Evolutionary conservation across 2,113 vertebrate species (phyloP), one percentile per base, ranked within the genome.

Genomic region (Motacilla tschutschensis): DNA sequence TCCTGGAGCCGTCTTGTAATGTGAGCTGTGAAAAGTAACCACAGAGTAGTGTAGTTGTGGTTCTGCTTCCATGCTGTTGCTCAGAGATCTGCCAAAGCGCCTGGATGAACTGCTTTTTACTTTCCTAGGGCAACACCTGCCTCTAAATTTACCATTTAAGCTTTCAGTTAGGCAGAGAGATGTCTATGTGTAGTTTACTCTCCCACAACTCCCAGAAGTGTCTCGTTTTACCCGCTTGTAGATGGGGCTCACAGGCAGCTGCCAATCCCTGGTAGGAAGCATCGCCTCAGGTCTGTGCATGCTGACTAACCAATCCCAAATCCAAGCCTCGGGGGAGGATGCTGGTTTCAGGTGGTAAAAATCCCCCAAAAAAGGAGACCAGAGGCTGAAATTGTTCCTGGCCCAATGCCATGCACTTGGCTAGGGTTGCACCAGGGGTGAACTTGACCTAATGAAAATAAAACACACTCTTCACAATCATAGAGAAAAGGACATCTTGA

Each of bases 81-180:
- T 67, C n/a, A 88, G 51, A 51, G 17, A 62, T 31, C 79, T 90
- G 79, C 66, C 73, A 93, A 36, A 89, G 85, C 7, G 9, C 72
- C 44, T 85, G 83, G 46, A 83, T 63, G 36, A 79, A 83, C 17
- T 1, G 3, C 43, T 87, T 85, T 59, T 70, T 67, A n/a, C 48
- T 91, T 90, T 89, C 63, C 67, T 85, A 87, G 36, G 19, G 24
- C 77, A 93, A 47, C 59, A 85, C 60, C 80, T 93, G 63, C 64
- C 35, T 48, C 31, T 75, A 47, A 79, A 80, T 31, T 59, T 81
- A 47, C 31, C 46, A 48, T 79, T 83, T 89, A 85, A 74, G 14
- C 8, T 84, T 38, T 82, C 53, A 16, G 40, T 85, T 84, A 88
- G 78, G 48, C 82, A 54, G 51, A 5, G 72, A 53, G 47, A 48